These are phyloP conservation scores for Cephalotes varians DNA, from an alignment of 2,888 invertebrate genomes.

Conservation along the genomic window DNA sequence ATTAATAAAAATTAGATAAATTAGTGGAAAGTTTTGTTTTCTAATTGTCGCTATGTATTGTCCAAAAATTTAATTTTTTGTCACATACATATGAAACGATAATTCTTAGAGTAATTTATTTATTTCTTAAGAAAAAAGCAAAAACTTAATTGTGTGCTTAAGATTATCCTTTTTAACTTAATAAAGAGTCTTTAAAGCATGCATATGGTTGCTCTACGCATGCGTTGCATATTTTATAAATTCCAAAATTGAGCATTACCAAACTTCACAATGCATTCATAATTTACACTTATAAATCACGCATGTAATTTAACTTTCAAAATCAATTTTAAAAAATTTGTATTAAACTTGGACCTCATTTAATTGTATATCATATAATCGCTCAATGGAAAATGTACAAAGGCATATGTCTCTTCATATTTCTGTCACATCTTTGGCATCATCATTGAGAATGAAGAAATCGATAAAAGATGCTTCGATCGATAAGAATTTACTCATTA, in stretches of 20 bases:
- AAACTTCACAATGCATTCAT: neutral
- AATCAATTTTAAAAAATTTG: conserved; percentile 1
- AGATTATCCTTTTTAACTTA: neutral
- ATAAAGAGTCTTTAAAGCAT: neutral
- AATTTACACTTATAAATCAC: neutral
- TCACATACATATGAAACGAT: too few relatives aligned
- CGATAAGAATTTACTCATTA: neutral
- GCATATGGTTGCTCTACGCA: too few relatives aligned
- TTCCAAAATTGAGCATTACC: neutral
- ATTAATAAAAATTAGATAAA: neutral
- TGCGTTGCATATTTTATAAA: neutral
- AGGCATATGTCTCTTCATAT: neutral
- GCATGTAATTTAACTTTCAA: neutral
- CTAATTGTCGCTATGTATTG: neutral
- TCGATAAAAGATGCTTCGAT: neutral
- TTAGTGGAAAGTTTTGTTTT: neutral
- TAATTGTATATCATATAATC: neutral
- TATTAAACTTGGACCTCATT: neutral
- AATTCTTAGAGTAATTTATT: neutral
- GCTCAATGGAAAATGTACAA: neutral
- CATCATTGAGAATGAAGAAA: neutral
- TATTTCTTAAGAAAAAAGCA: neutral
- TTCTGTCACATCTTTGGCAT: conserved; percentile 61
- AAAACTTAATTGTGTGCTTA: neutral
- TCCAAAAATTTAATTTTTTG: neutral